phyloP scores from a whole-genome alignment of 2,888 invertebrate genomes.

The Candidula unifasciata region DNA sequence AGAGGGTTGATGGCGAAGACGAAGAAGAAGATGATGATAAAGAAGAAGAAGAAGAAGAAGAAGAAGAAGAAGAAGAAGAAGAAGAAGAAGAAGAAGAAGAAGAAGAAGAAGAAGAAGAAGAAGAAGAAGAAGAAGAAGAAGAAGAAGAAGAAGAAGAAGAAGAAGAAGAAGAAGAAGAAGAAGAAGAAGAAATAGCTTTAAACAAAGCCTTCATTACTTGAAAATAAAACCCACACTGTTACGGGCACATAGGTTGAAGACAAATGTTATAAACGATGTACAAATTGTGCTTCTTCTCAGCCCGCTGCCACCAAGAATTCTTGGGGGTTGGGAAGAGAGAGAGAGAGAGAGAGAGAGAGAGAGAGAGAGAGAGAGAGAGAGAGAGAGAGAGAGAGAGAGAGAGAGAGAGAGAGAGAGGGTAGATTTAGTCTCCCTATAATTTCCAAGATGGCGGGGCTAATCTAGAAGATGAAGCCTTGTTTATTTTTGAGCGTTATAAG shows the following conservation, averaged over 20 bases:
- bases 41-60: slow-evolving; percentile 22
- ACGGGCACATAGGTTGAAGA: not conserved
- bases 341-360: slow-evolving; percentile 18
- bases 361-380: slow-evolving; percentile 40
- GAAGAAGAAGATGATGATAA: slow-evolving; percentile 23
- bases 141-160: slow-evolving; percentile 14
- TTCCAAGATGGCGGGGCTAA: too few species aligned
- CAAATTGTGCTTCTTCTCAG: not conserved
- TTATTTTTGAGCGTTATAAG: too few species aligned
- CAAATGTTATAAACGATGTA: not conserved
- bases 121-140: not conserved
- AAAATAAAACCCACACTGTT: not conserved
- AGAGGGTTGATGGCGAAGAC: too few species aligned
- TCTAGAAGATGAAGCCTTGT: too few species aligned
- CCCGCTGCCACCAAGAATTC: not conserved
- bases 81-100: slow-evolving; percentile 17
- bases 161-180: slow-evolving; percentile 26
- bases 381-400: slow-evolving; percentile 31
- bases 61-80: not conserved
- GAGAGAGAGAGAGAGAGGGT: not conserved
- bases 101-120: not conserved
- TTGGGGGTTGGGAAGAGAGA: not conserved
- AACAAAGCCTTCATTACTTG: not conserved
- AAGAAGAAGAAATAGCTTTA: not conserved
- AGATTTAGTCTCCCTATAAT: too few species aligned